A percentile compares a stretch with the other conserved stretches of the same genome.
Evolutionary conservation across 2,888 invertebrate species (phyloP).

Genomic region (Heliconius sara): DNA sequence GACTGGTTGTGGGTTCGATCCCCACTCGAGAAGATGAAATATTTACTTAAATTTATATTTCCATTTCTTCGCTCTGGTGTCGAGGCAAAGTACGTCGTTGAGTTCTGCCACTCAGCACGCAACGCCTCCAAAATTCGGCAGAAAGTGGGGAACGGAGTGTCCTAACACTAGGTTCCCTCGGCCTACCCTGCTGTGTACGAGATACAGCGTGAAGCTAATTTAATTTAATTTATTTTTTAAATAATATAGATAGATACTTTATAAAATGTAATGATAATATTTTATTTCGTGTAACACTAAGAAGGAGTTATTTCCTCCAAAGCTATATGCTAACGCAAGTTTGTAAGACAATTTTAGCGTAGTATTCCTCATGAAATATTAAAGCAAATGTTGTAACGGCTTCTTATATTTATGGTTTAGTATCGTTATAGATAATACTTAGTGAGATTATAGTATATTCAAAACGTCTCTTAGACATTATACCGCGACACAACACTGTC

Average conservation of each 20-base stretch:
- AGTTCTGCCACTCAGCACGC: too few species aligned
- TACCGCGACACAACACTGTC: background rate
- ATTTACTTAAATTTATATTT: too few species aligned
- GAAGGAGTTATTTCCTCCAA: background rate
- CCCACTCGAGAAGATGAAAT: too few species aligned
- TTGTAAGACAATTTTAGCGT: background rate
- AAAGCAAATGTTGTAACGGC: constrained; percentile 22
- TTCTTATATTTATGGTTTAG: constrained; percentile 14
- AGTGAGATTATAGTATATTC: constrained; percentile 17
- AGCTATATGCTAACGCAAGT: constrained; percentile 1
- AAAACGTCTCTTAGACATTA: constrained; percentile 6
- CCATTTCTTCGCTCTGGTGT: too few species aligned
- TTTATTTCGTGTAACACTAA: constrained; percentile 2
- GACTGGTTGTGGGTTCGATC: too few species aligned
- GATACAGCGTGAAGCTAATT: too few species aligned
- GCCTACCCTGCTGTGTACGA: too few species aligned
- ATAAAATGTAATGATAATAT: background rate
- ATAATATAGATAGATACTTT: background rate
- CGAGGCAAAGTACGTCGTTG: too few species aligned
- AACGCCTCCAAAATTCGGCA: too few species aligned
- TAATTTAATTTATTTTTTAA: too few species aligned
- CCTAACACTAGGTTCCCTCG: too few species aligned
- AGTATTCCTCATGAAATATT: constrained; percentile 27
- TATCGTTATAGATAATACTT: constrained; percentile 14
- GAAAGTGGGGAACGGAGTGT: too few species aligned